phyloP scores from a whole-genome alignment of 2,888 invertebrate species.

The Trissoscelio sp. region DNA sequence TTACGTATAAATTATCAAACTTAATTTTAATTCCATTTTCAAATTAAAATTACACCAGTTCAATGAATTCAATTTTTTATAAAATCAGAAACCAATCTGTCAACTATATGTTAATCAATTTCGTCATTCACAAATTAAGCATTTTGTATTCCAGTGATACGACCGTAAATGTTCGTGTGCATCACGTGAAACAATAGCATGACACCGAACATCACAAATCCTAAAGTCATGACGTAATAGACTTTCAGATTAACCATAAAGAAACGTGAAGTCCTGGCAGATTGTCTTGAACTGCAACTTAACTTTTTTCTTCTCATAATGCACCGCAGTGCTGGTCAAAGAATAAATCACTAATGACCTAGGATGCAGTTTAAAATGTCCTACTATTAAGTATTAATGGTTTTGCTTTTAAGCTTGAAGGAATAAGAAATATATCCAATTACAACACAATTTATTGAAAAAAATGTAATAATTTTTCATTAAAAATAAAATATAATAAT shows the following conservation, averaged over 20 bases:
- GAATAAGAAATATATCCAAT: no score
- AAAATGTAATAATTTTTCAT: no score
- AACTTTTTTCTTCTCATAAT: constrained; percentile 4
- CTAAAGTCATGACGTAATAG: constrained; percentile 25
- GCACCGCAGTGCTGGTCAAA: neutral
- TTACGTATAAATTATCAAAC: no score
- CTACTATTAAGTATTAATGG: neutral
- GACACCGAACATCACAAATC: constrained; percentile 24
- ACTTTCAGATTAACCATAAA: constrained; percentile 14
- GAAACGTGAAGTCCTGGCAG: neutral
- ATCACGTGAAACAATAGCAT: constrained; percentile 16
- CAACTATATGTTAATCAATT: neutral
- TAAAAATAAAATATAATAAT: no score
- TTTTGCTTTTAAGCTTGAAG: neutral
- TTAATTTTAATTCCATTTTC: no score
- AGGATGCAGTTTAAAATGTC: neutral
- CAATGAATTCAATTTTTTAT: neutral
- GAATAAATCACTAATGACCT: neutral
- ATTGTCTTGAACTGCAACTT: neutral
- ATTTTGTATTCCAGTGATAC: constrained; percentile 9
- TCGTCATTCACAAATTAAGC: constrained; percentile 1
- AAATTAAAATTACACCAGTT: no score
- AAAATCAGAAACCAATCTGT: neutral
- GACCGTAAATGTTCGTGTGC: neutral
- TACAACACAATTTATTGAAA: no score